Base-by-base conservation (phyloP, 1,140 invertebrate species). In the Hypothenemus hampei region DNA sequence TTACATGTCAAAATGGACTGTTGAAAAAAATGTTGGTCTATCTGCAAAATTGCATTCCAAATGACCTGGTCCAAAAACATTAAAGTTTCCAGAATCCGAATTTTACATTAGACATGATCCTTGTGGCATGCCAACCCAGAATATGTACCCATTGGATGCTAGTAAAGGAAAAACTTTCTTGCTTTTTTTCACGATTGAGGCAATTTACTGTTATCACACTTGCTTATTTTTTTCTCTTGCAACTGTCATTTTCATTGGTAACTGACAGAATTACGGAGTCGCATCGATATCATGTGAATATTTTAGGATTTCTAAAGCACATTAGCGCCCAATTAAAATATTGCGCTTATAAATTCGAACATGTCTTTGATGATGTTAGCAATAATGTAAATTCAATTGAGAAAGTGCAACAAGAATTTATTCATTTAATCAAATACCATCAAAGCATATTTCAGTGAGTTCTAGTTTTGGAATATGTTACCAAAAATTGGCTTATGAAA, bases 71-170 rank as follows among this genome's bases (percentile, higher is more conserved):
- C n/a, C n/a, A 6, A 48, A 48, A 11, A 36, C 2, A 22, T 48
- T 2, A 23, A 23, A 13, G 24, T 20, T 31, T 36, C 21, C 21
- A 56, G 53, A 31, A 8, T 40, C 53, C 4, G 53, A 56, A 13
- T 56, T 48, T 29, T 48, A 56, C 23, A 19, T 56, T 11, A 43
- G 45, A 37, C 47, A 57, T 24, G 43, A 50, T 26, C 55, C 55
- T 31, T 57, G 55, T 43, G 55, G 55, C 23, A 57, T 57, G 55
- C 39, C 41, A 15, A 44, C 47, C 7, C 45, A 48, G 31, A 43
- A 57, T 40, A 24, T 44, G 8, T 57, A 50, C 19, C 55, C 55
- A 18, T 57, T 57, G 20, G 55, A 57, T 39, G 43, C 55, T n/a
- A 50, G 21, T 22, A 19, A 51, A 26, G 21, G 19, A 7, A 4